Conservation (phyloP, 1,140 invertebrate genomes). For the Drosophila obscura region DNA sequence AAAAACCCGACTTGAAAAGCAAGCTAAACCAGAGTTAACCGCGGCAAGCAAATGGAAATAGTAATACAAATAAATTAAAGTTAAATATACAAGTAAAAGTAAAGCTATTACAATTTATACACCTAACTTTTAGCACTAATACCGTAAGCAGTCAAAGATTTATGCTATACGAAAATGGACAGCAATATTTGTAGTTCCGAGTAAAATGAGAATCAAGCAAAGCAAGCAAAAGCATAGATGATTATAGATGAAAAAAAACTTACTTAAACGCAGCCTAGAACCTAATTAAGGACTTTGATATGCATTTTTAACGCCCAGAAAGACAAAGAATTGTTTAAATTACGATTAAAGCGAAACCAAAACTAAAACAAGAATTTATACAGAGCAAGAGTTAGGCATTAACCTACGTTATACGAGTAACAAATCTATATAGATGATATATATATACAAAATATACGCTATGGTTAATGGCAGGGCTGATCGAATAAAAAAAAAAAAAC, state of each 20-base stretch:
- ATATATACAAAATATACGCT: conserved; percentile 50
- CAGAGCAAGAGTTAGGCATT: conserved; percentile 73
- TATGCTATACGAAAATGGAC: conserved; percentile 40
- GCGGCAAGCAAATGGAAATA: conserved; percentile 35
- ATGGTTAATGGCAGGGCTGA: conserved; percentile 48
- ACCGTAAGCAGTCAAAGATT: conserved; percentile 54
- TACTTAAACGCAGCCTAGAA: conserved; percentile 41
- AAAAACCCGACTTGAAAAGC: conserved; percentile 31
- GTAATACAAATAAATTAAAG: conserved; percentile 23
- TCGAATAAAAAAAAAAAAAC: conserved; percentile 24
- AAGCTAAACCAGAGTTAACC: conserved; percentile 43
- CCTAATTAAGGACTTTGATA: conserved; percentile 73
- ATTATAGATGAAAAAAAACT: conserved; percentile 38
- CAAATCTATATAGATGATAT: conserved; percentile 50
- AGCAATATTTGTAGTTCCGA: conserved; percentile 51
- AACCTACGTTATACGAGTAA: conserved; percentile 51
- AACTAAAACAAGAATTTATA: conserved; percentile 69
- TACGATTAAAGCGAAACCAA: conserved; percentile 38
- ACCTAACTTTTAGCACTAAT: conserved; percentile 53
- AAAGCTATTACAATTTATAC: conserved; percentile 45
- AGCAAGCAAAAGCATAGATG: conserved; percentile 9
- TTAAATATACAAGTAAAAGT: conserved; percentile 39
- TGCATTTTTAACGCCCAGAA: conserved; percentile 77
- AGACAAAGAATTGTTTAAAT: conserved; percentile 51
- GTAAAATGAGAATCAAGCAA: conserved; percentile 22